A percentile compares a stretch with the other conserved stretches of the same genome.
Evolutionary conservation across 2,113 vertebrate genomes (phyloP).

Genomic region (Capricornis sumatraensis): DNA sequence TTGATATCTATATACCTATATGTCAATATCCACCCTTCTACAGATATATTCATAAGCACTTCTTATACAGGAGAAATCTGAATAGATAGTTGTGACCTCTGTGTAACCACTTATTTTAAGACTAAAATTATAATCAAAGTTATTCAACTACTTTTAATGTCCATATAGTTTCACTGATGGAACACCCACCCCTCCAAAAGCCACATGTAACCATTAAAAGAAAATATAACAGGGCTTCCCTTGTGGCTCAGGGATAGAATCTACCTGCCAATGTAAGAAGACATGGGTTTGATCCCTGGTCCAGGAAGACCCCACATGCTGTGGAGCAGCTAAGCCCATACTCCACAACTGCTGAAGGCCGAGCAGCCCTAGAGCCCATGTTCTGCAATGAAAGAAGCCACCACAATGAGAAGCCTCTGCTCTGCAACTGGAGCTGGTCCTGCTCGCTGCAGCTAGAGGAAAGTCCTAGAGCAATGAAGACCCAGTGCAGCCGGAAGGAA

Average conservation of each 20-base stretch:
- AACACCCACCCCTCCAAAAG: rapidly evolving
- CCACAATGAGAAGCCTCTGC: background rate
- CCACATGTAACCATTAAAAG: background rate
- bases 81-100: background rate
- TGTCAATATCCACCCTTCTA: background rate
- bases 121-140: background rate
- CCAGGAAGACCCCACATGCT: background rate
- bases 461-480: background rate
- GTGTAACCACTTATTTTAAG: background rate
- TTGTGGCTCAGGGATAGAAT: background rate
- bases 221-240: background rate
- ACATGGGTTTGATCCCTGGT: background rate
- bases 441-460: background rate
- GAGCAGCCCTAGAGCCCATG: background rate
- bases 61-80: background rate
- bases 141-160: background rate
- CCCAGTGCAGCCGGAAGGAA: background rate
- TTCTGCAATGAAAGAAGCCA: background rate
- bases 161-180: background rate
- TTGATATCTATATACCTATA: background rate
- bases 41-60: background rate
- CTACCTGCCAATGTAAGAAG: background rate
- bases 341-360: background rate
- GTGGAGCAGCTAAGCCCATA: background rate
- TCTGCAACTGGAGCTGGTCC: background rate